These are phyloP conservation scores for Agonum fuliginosum DNA, from an alignment of 2,888 invertebrate species.

Conservation along the genomic window DNA sequence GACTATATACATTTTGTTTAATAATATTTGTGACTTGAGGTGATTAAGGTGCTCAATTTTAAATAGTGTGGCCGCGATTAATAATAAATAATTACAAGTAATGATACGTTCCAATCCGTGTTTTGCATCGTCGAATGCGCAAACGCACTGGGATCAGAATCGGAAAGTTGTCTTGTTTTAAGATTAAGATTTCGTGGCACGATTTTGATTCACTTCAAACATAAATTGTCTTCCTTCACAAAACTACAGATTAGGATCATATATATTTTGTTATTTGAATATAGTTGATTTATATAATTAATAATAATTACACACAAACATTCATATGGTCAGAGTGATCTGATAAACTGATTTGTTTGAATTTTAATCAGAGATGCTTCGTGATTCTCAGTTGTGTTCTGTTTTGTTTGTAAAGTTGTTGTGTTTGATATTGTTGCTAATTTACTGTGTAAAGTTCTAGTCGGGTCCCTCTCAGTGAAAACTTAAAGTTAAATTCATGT, in stretches of 20 bases:
- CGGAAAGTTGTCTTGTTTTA: slow-evolving; percentile 1
- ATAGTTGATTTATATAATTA: slow-evolving; percentile 15
- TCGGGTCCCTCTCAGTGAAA: slow-evolving; percentile 45
- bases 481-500: slow-evolving; percentile 51
- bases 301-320: slow-evolving; percentile 11
- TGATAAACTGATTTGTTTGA: slow-evolving; percentile 25
- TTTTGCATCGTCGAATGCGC: slow-evolving; percentile 50
- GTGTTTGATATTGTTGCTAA: slow-evolving; percentile 29
- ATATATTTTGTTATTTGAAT: slow-evolving; percentile 48
- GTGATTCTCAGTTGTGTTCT: slow-evolving; percentile 26
- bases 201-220: slow-evolving; percentile 35
- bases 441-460: slow-evolving; percentile 30
- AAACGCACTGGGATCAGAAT: slow-evolving; percentile 39
- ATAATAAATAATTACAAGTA: slow-evolving; percentile 50
- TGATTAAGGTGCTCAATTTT: slow-evolving; percentile 71
- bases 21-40: slow-evolving; percentile 65
- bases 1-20: slow-evolving; percentile 54
- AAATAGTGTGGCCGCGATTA: slow-evolving; percentile 68
- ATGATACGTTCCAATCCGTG: slow-evolving; percentile 51
- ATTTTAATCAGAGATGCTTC: slow-evolving; percentile 39
- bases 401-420: slow-evolving; percentile 16
- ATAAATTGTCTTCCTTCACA: slow-evolving; percentile 48
- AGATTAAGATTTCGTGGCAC: slow-evolving; percentile 40
- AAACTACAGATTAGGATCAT: slow-evolving; percentile 37
- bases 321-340: slow-evolving; percentile 10